Evolutionary conservation across 2,888 invertebrate genomes (phyloP), one percentile per base, ranked within the genome.

Genomic region (Alviniconcha strummeri): DNA sequence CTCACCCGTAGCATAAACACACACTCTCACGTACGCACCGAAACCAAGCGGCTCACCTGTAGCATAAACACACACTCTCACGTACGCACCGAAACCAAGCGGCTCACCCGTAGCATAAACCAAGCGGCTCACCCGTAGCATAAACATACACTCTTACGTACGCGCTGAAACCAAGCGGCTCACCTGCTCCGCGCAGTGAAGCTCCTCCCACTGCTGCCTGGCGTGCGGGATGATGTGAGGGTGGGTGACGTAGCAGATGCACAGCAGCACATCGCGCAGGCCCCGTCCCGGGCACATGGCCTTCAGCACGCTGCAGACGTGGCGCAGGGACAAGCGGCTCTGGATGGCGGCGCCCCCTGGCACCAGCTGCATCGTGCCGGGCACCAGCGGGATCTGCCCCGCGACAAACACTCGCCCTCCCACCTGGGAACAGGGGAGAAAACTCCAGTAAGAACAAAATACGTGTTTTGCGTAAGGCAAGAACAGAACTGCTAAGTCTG

Each of bases 341-440:
- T 98, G 97, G 5, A 88, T 79, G 69, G 96, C 95, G 89, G 96
- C 96, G 84, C 97, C 97, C 84, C 97, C 97, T 82, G 95, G 95
- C 67, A 97, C 95, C 89, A 97, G 94, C 89, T 95, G 94, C 96
- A 97, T 95, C 89, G 95, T 96, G 57, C 97, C 97, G 84, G 97
- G 98, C 87, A 98, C 96, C 88, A 98, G 94, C 17, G 97, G 97
- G 89, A 98, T 98, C 95, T 98, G 98, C 0, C 98, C 98, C 89
- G 98, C 97, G 80, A 98, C 96, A 84, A 96, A 96, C 85, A 97
- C 96, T 88, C 97, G 96, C 90, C 97, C 96, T 84, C 96, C 97
- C 80, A 97, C 95, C 97, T 97, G 90, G 15, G 91, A 87, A 84
- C 86, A 82, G 77, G 84, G 36, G 36, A 36, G 36, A 36, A 36